phyloP scores from a whole-genome alignment of 2,888 invertebrate genomes.

The Meiosimyza platycephala region DNA sequence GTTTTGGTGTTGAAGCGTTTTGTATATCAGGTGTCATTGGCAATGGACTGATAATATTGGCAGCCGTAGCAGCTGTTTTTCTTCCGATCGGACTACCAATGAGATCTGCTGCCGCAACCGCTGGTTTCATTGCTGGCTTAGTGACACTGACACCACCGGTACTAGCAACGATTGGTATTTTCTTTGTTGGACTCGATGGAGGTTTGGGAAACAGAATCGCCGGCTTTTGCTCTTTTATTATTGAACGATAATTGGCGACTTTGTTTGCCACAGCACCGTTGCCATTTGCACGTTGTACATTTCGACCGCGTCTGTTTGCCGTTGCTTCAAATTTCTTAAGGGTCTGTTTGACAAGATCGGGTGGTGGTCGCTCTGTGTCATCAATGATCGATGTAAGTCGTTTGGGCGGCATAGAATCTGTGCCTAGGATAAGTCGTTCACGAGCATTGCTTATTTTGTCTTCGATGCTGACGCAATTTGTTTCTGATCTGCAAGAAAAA shows the following conservation, averaged over 20 bases:
- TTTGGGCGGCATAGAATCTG: conserved; percentile 68
- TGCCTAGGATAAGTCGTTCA: conserved; percentile 67
- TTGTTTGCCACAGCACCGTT: conserved; percentile 73
- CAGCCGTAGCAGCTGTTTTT: conserved; percentile 41
- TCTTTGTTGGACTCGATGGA: conserved; percentile 62
- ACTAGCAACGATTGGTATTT: background rate
- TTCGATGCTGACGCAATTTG: conserved; percentile 61
- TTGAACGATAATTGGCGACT: conserved; percentile 74
- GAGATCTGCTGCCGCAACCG: conserved; percentile 44
- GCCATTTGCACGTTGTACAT: conserved; percentile 63
- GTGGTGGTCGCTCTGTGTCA: conserved; percentile 85
- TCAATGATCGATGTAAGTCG: conserved; percentile 75
- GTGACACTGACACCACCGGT: conserved; percentile 18
- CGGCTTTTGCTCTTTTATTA: conserved; percentile 72
- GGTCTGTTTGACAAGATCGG: conserved; percentile 88
- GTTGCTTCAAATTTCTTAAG: conserved; percentile 84
- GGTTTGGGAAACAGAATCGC: conserved; percentile 69
- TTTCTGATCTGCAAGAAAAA: background rate
- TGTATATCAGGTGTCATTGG: conserved; percentile 5
- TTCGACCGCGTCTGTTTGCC: conserved; percentile 70
- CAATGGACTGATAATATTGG: background rate
- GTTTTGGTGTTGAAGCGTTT: conserved; percentile 39
- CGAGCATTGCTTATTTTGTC: conserved; percentile 66
- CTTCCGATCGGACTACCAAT: conserved; percentile 48
- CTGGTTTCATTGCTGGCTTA: conserved; percentile 38